These are phyloP conservation scores for Ceriagrion tenellum DNA, from an alignment of 2,888 invertebrate genomes.

Conservation along the genomic window DNA sequence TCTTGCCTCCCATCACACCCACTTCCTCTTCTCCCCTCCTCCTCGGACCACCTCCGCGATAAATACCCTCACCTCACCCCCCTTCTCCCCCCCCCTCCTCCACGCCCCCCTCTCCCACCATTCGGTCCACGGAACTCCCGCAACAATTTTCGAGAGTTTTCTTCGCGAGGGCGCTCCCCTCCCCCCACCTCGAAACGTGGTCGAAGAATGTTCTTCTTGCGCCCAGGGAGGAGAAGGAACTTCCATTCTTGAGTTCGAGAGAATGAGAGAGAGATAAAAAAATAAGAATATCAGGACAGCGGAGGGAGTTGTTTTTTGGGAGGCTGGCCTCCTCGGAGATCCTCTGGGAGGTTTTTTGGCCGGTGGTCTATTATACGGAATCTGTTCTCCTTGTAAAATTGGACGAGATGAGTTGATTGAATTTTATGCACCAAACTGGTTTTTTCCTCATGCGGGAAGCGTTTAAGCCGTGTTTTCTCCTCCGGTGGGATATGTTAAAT, in stretches of 20 bases:
- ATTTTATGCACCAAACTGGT: constrained; percentile 56
- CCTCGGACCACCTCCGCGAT: constrained; percentile 60
- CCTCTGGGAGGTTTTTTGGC: constrained; percentile 13
- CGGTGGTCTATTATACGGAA: constrained; percentile 49
- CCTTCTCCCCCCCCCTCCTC: not conserved
- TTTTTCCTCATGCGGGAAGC: not conserved
- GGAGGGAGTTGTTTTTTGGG: not conserved
- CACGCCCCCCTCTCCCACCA: not conserved
- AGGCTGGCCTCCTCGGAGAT: not conserved
- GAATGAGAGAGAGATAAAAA: not conserved
- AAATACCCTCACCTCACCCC: constrained; percentile 15
- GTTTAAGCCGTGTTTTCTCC: constrained; percentile 34
- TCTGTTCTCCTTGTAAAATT: constrained; percentile 40
- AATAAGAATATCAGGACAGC: not conserved
- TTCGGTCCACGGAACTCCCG: not conserved
- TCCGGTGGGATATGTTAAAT: constrained; percentile 13
- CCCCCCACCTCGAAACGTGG: not conserved
- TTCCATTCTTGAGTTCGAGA: not conserved
- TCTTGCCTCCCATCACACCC: constrained; percentile 37
- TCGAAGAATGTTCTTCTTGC: not conserved
- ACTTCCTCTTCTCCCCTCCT: constrained; percentile 20
- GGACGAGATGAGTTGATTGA: constrained; percentile 52
- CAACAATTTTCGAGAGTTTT: constrained; percentile 23
- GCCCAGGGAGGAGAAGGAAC: not conserved
- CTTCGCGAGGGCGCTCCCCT: not conserved